Percentiles rank a stretch among this genome's conserved stretches.
These are phyloP conservation scores for Drosophila parabipectinata DNA, from an alignment of 1,140 invertebrate species.

Conservation along the genomic window DNA sequence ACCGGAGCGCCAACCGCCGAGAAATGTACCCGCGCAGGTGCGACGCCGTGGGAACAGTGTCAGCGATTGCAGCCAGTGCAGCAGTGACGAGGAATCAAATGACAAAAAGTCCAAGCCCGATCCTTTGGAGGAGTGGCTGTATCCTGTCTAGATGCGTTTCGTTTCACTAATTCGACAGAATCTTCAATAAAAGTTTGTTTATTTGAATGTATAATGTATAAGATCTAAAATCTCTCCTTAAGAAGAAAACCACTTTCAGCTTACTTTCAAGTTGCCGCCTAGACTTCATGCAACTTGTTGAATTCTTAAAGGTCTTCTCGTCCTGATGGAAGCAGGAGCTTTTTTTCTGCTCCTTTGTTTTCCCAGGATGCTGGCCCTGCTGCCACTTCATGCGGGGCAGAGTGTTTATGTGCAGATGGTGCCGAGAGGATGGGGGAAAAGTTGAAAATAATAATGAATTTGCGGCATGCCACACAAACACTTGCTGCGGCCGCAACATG, in stretches of 20 bases:
- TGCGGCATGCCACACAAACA: conserved; percentile 78
- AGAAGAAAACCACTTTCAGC: conserved; percentile 14
- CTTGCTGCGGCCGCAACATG: conserved; percentile 67
- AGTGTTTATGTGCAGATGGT: conserved; percentile 42
- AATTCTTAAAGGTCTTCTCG: conserved; percentile 31
- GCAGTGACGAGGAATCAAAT: conserved; percentile 23
- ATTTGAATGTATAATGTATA: neutral
- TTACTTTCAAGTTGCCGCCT: conserved; percentile 14
- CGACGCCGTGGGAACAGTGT: conserved; percentile 54
- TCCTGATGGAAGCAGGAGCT: neutral
- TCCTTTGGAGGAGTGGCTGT: conserved; percentile 1
- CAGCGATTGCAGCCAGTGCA: conserved; percentile 65
- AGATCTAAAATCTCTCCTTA: conserved; percentile 17
- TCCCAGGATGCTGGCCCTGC: conserved; percentile 23
- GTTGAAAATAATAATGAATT: conserved; percentile 77
- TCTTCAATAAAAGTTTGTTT: neutral
- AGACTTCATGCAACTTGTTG: conserved; percentile 29
- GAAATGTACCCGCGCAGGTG: conserved; percentile 1
- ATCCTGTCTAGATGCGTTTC: neutral
- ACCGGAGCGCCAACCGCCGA: neutral
- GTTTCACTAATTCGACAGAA: neutral
- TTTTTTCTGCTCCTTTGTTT: conserved; percentile 17
- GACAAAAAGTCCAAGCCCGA: neutral
- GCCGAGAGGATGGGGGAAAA: conserved; percentile 7
- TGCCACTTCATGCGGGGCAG: conserved; percentile 41